These are phyloP conservation scores for Eudasyphora cyanicolor DNA, from an alignment of 2,888 invertebrate species.

Conservation along the genomic window DNA sequence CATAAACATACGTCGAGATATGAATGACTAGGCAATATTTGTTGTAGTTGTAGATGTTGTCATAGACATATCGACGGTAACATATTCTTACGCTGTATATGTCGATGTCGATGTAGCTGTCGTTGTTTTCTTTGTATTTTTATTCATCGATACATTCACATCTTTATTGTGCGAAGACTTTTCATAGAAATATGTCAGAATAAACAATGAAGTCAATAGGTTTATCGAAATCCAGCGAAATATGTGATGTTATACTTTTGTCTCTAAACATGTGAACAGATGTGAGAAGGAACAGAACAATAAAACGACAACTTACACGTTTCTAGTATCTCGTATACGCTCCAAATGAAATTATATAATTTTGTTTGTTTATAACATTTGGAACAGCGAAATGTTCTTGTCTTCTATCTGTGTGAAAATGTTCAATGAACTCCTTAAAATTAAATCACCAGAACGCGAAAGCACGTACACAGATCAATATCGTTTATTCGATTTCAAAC, in stretches of 20 bases:
- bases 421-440: conserved; percentile 14
- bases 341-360: conserved; percentile 23
- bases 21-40: conserved; percentile 9
- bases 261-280: not conserved
- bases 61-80: conserved; percentile 26
- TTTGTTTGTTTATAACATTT: conserved; percentile 4
- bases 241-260: not conserved
- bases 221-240: conserved; percentile 20
- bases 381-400: not conserved
- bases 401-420: not conserved
- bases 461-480: conserved; percentile 14
- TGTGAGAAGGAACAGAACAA: not conserved
- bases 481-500: not conserved
- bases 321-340: not conserved
- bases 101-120: not conserved
- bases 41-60: not conserved
- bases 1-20: conserved; percentile 6
- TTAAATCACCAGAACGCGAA: conserved; percentile 13
- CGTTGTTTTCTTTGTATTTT: too few relatives aligned
- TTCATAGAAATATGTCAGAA: conserved; percentile 26
- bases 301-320: conserved; percentile 9
- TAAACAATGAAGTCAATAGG: conserved; percentile 32
- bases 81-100: conserved; percentile 13
- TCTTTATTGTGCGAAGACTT: conserved; percentile 17
- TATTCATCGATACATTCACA: conserved; percentile 18